phyloP scores from a whole-genome alignment of 2,797 vertebrate species.

The Typhlichthys eigenmanni region DNA sequence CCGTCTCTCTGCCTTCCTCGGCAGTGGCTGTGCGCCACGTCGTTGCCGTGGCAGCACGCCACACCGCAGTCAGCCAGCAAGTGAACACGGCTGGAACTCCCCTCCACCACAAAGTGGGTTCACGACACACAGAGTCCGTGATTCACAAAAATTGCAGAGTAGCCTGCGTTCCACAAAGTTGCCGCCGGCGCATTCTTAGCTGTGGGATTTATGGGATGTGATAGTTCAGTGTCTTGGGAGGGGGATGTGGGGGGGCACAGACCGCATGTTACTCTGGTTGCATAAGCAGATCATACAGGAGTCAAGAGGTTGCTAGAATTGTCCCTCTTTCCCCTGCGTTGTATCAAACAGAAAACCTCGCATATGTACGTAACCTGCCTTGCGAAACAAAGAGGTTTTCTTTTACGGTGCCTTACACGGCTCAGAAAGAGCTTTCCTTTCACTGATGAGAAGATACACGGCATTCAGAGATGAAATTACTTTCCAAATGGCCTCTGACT shows the following conservation, averaged over 20 bases:
- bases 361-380: no score
- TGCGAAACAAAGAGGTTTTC: conserved; percentile 43
- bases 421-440: conserved; percentile 64
- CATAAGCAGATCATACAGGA: no score
- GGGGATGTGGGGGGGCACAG: no score
- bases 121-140: conserved; percentile 36
- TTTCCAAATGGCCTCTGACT: conserved; percentile 74
- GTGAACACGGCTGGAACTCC: conserved; percentile 47
- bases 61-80: conserved; percentile 44
- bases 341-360: no score
- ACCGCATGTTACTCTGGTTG: no score
- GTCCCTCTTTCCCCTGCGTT: no score
- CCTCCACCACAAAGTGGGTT: conserved; percentile 52
- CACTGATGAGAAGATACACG: conserved; percentile 75
- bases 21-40: conserved; percentile 28
- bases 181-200: no score
- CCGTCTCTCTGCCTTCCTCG: conserved; percentile 16
- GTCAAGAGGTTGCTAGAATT: no score
- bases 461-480: conserved; percentile 76
- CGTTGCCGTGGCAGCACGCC: conserved; percentile 19
- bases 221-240: no score
- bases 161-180: not conserved
- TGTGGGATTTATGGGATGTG: no score
- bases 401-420: conserved; percentile 35
- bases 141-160: conserved; percentile 51